phyloP scores from a whole-genome alignment of 30 jellyfish, hydroid and myxozoan species.

The Haliclystus octoradiatus region DNA sequence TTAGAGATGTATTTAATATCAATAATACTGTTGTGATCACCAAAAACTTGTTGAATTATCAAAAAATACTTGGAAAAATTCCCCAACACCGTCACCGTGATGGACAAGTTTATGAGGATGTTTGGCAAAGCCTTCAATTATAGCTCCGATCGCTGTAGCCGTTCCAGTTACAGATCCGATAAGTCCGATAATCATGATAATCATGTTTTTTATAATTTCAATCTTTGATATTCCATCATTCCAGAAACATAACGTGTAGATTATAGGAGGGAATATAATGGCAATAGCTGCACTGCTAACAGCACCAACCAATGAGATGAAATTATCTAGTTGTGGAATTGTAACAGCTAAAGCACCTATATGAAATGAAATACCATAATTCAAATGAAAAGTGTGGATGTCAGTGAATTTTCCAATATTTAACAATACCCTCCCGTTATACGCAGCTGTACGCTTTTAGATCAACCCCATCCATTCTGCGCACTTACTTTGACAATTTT shows the following conservation, averaged over 20 bases:
- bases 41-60: neutral
- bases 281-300: slow-evolving; percentile 97
- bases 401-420: too few species aligned
- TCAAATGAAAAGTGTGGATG: too few species aligned
- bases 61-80: slow-evolving; percentile 24
- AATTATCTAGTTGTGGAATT: slow-evolving; percentile 94
- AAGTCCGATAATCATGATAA: slow-evolving; percentile 66
- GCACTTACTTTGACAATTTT: too few species aligned
- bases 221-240: slow-evolving; percentile 67
- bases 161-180: slow-evolving; percentile 97
- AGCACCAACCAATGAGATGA: slow-evolving; percentile 95
- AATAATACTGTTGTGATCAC: neutral
- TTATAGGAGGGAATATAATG: slow-evolving; percentile 85
- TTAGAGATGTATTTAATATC: too few species aligned
- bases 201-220: slow-evolving; percentile 57
- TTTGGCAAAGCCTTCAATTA: slow-evolving; percentile 74
- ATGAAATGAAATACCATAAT: too few species aligned
- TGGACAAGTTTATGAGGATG: slow-evolving; percentile 46
- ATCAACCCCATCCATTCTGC: too few species aligned
- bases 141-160: slow-evolving; percentile 59
- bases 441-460: too few species aligned
- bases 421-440: too few species aligned
- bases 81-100: slow-evolving; percentile 63
- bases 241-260: slow-evolving; percentile 90
- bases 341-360: slow-evolving; percentile 94